A percentile compares a stretch with the other conserved stretches of the same genome.
phyloP scores from a whole-genome alignment of 2,113 vertebrate genomes.

The Platichthys flesus region DNA sequence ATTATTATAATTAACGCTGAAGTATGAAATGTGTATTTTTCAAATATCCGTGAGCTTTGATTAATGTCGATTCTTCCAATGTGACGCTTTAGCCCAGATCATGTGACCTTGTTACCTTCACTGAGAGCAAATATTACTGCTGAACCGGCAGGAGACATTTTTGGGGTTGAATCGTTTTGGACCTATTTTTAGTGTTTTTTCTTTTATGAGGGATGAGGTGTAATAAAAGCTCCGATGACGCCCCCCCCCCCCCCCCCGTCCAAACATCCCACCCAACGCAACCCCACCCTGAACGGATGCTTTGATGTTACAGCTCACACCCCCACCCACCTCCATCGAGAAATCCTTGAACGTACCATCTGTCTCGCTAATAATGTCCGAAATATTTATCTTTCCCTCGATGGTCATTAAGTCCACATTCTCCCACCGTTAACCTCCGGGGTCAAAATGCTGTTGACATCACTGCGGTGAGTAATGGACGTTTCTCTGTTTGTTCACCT shows the following conservation, averaged over 20 bases:
- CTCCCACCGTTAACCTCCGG: constrained; percentile 47
- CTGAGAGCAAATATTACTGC: constrained; percentile 47
- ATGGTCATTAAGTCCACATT: constrained; percentile 61
- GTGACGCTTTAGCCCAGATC: constrained; percentile 14
- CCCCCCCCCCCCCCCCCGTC: constrained; percentile 9
- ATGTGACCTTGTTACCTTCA: constrained; percentile 14
- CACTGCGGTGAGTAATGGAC: constrained; percentile 56
- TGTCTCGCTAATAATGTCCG: constrained; percentile 52
- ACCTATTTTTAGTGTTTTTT: constrained; percentile 59
- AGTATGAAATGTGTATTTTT: constrained; percentile 1
- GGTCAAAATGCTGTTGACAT: constrained; percentile 60
- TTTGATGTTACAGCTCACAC: constrained; percentile 57
- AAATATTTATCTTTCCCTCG: constrained; percentile 70
- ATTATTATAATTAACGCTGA: not conserved
- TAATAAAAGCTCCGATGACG: constrained; percentile 48
- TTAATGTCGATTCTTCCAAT: constrained; percentile 4
- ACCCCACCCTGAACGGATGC: constrained; percentile 71
- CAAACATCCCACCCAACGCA: constrained; percentile 46
- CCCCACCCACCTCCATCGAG: constrained; percentile 18
- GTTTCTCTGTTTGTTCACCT: constrained; percentile 70
- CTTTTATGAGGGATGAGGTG: constrained; percentile 59
- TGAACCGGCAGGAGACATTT: constrained; percentile 10
- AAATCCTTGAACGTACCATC: constrained; percentile 33
- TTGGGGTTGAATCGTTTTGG: constrained; percentile 22
- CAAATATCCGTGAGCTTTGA: constrained; percentile 19